Base-by-base conservation (phyloP, 2,797 vertebrate species). In the Spinus pinus region DNA sequence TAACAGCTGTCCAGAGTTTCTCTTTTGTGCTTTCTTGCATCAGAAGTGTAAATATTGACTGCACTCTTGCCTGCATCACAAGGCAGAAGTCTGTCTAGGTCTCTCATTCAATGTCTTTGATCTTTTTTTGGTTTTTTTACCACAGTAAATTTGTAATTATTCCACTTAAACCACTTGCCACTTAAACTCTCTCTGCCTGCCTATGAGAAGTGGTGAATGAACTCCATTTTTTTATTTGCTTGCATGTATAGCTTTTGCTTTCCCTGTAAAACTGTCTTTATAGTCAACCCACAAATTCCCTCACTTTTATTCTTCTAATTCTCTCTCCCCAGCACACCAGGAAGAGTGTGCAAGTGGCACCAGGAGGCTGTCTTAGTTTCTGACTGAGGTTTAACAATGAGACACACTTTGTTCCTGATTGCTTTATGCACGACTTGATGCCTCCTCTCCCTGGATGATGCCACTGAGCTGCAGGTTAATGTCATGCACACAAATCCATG, bases 371-470 rank as follows among this genome's bases (percentile, higher is more conserved):
- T 7, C 7, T 61, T 47, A 8, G 2, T 44, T 72, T 56, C 20
- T 37, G 4, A 15, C 37, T 74, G 46, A 30, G n/a, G 14, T 65
- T 46, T 39, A 44, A 30, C 51, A 8, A 2, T 20, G 44, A 33
- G 28, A 44, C 5, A 1, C 12, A 1, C 14, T 41, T 88, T n/a
- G 22, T 53, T 70, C 39, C 31, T 19, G 19, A 41, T 13, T 69
- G 33, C 31, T 14, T 60, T 22, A 6, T 6, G 4, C n/a, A 22
- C 4, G 0, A 10, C 21, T 46, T 0, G 0, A 7, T 72, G 35
- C 22, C 56, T 61, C n/a, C 21, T 42, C 22, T 88, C 18, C 5
- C 41, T 51, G 35, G 35, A 6, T 53, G 22, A 12, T 6, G 25
- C 16, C 49, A 30, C 17, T 35, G 23, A 46, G 10, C 31, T 67